These are phyloP conservation scores for Malacoraja senta DNA, from an alignment of 2,797 vertebrate genomes.

Conservation along the genomic window DNA sequence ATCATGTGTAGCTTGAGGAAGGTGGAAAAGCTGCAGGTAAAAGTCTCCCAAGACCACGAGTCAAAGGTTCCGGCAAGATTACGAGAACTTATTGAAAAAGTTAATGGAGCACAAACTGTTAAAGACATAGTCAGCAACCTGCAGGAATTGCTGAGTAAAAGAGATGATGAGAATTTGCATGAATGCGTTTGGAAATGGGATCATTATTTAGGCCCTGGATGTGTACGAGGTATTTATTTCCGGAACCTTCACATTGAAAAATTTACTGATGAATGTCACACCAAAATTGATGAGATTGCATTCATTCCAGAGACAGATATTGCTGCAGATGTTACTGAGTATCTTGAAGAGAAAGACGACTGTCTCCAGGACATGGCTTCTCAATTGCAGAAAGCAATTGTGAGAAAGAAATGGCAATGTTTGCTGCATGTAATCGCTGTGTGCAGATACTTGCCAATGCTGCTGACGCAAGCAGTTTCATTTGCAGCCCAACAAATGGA, in stretches of 20 bases:
- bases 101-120: constrained; percentile 39
- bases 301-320: background rate
- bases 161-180: constrained; percentile 58
- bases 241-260: constrained; percentile 52
- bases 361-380: constrained; percentile 55
- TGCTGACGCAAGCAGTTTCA: background rate
- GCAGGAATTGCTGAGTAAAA: constrained; percentile 53
- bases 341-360: constrained; percentile 55
- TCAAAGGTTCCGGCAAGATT: constrained; percentile 56
- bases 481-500: background rate
- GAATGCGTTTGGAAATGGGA: constrained; percentile 67
- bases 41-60: constrained; percentile 42
- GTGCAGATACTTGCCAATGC: constrained; percentile 43
- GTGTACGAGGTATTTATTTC: constrained; percentile 55
- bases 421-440: constrained; percentile 49
- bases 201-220: constrained; percentile 44
- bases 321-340: constrained; percentile 48
- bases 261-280: constrained; percentile 41
- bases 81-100: constrained; percentile 46
- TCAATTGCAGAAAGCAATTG: constrained; percentile 54
- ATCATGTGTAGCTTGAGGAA: constrained; percentile 47
- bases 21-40: constrained; percentile 45
- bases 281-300: background rate
- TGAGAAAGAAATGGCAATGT: constrained; percentile 48
- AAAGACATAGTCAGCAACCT: constrained; percentile 52